Percentiles rank a stretch among this genome's conserved stretches.
These are phyloP conservation scores for Oscheius sp. DNA, from an alignment of 1,140 invertebrate species.

Conservation along the genomic window DNA sequence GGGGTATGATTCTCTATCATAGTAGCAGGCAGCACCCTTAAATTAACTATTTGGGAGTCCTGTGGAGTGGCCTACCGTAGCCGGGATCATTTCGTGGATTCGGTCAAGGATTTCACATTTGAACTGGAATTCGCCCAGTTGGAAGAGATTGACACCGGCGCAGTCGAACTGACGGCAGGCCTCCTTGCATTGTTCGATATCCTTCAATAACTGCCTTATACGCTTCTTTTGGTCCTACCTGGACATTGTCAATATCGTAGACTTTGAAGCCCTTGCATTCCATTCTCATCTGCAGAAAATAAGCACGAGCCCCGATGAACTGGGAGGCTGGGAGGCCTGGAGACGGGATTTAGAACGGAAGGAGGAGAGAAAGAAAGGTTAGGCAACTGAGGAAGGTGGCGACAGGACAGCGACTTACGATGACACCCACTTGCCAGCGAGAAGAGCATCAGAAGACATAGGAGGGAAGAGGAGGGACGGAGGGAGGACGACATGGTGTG, in stretches of 20 bases:
- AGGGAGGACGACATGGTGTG: neutral
- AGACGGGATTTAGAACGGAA: neutral
- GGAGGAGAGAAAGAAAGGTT: slow-evolving; percentile 13
- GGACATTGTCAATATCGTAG: slow-evolving; percentile 39
- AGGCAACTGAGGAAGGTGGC: slow-evolving; percentile 4
- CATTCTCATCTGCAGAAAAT: slow-evolving; percentile 27
- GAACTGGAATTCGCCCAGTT: slow-evolving; percentile 38
- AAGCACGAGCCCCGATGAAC: slow-evolving; percentile 26
- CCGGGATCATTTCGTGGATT: slow-evolving; percentile 8
- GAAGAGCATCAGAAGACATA: slow-evolving; percentile 10
- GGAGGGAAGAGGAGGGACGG: slow-evolving; percentile 15
- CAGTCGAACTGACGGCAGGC: slow-evolving; percentile 38
- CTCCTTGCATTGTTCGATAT: slow-evolving; percentile 40
- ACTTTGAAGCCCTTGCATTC: slow-evolving; percentile 43
- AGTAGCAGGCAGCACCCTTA: slow-evolving; percentile 23
- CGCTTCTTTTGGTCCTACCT: neutral
- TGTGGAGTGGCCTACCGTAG: neutral
- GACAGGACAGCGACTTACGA: slow-evolving; percentile 12
- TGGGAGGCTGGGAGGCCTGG: slow-evolving; percentile 36
- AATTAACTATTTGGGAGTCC: neutral
- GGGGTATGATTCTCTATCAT: slow-evolving; percentile 7
- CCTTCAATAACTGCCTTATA: slow-evolving; percentile 13
- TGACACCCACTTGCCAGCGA: slow-evolving; percentile 11
- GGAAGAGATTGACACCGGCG: slow-evolving; percentile 39
- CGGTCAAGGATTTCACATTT: slow-evolving; percentile 31